phyloP scores from a whole-genome alignment of 1,140 invertebrate genomes.

The Bacillus rossius region DNA sequence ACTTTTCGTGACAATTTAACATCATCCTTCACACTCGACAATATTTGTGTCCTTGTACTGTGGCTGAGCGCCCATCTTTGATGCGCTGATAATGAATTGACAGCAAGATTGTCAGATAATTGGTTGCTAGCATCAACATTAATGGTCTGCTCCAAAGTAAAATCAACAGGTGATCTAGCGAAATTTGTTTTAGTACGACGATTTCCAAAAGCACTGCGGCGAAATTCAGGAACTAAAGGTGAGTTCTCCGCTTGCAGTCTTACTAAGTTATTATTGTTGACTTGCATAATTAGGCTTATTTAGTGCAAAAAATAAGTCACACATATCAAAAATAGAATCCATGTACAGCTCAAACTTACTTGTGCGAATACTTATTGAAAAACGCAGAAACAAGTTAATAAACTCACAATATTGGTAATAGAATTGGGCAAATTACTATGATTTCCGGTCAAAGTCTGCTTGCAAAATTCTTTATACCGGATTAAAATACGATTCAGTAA shows the following conservation, averaged over 20 bases:
- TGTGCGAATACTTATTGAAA: constrained; percentile 28
- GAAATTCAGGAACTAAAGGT: constrained; percentile 19
- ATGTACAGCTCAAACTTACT: constrained; percentile 30
- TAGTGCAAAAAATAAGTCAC: constrained; percentile 29
- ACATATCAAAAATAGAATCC: constrained; percentile 24
- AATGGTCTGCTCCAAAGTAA: constrained; percentile 19
- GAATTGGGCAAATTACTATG: not conserved
- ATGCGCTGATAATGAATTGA: constrained; percentile 19
- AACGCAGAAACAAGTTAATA: constrained; percentile 23
- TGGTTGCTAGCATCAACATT: constrained; percentile 14
- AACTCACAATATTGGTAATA: constrained; percentile 26
- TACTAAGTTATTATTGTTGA: too few species aligned
- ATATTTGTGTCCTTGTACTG: constrained; percentile 8
- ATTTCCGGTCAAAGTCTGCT: constrained; percentile 17
- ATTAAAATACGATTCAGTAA: too few species aligned
- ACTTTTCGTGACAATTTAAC: constrained; percentile 3
- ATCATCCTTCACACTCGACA: constrained; percentile 9
- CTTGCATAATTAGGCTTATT: constrained; percentile 34
- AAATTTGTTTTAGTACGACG: constrained; percentile 17
- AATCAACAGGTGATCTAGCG: constrained; percentile 10
- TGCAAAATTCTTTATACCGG: too few species aligned
- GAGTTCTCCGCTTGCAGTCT: constrained; percentile 16
- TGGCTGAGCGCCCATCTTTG: constrained; percentile 20
- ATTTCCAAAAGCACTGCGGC: constrained; percentile 24
- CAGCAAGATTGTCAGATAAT: constrained; percentile 13